A percentile compares a stretch with the other conserved stretches of the same genome.
phyloP scores from a whole-genome alignment of 2,113 vertebrate species.

The Cottus gobio region DNA sequence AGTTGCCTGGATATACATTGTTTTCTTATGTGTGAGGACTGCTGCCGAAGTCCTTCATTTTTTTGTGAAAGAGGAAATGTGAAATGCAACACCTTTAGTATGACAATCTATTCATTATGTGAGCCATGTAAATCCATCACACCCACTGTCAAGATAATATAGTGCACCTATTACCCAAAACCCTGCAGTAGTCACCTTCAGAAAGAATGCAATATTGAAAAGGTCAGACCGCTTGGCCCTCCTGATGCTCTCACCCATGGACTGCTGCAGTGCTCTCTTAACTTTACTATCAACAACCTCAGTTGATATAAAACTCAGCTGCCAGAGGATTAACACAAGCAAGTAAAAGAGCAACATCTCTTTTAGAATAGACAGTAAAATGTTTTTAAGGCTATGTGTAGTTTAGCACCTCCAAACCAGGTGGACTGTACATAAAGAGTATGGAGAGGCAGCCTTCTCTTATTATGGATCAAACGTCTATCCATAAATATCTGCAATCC shows the following conservation, averaged over 20 bases:
- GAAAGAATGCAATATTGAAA: too few relatives aligned
- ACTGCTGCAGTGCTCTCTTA: neutral
- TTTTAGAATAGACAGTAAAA: neutral
- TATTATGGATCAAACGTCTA: neutral
- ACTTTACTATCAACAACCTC: neutral
- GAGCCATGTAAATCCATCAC: neutral
- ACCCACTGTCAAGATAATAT: neutral
- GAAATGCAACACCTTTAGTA: neutral
- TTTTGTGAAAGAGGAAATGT: neutral
- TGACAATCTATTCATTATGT: too few relatives aligned
- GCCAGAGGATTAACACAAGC: neutral
- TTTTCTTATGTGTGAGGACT: neutral
- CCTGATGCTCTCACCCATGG: neutral
- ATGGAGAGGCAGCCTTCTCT: constrained; percentile 1
- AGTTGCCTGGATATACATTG: too few relatives aligned
- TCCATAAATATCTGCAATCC: neutral
- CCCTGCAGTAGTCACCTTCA: too few relatives aligned
- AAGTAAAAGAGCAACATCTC: neutral
- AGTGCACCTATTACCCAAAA: neutral
- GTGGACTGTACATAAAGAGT: neutral
- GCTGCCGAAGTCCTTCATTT: neutral
- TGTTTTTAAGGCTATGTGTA: neutral
- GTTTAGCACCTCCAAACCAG: neutral
- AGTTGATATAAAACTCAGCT: neutral
- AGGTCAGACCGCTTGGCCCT: too few relatives aligned